Conservation (phyloP, 2,113 vertebrate species). For the Trachemys scripta region DNA sequence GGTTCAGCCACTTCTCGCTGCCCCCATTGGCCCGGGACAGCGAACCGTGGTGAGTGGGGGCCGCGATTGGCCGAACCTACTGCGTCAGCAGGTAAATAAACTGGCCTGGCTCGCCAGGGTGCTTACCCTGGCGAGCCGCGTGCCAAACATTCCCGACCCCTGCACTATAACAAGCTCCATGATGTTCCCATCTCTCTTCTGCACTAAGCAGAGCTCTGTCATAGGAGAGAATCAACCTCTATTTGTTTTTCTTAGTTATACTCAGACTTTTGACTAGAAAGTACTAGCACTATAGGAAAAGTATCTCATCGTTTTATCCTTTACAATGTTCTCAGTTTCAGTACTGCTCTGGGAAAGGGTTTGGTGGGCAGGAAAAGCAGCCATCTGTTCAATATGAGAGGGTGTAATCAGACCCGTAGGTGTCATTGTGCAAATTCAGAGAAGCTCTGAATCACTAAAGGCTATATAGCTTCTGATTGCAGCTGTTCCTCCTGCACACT, state of each 20-base stretch:
- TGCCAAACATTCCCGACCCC: too few species aligned
- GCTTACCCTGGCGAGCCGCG: too few species aligned
- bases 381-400: not conserved
- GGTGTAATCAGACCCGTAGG: not conserved
- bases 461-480: not conserved
- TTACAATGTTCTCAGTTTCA: not conserved
- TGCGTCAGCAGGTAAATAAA: too few species aligned
- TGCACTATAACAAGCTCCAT: not conserved
- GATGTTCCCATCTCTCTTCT: not conserved
- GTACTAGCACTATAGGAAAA: not conserved
- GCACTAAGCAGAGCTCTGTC: not conserved
- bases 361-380: not conserved
- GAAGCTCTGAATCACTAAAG: not conserved
- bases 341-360: not conserved
- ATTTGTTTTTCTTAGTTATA: not conserved
- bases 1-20: too few species aligned
- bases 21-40: too few species aligned
- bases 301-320: not conserved
- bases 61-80: too few species aligned
- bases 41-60: too few species aligned
- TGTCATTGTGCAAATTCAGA: not conserved
- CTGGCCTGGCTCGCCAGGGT: too few species aligned
- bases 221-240: not conserved
- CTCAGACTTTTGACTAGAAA: not conserved
- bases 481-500: not conserved